Conservation (phyloP, 2,797 vertebrate species). For the Enteromius mattozi region DNA sequence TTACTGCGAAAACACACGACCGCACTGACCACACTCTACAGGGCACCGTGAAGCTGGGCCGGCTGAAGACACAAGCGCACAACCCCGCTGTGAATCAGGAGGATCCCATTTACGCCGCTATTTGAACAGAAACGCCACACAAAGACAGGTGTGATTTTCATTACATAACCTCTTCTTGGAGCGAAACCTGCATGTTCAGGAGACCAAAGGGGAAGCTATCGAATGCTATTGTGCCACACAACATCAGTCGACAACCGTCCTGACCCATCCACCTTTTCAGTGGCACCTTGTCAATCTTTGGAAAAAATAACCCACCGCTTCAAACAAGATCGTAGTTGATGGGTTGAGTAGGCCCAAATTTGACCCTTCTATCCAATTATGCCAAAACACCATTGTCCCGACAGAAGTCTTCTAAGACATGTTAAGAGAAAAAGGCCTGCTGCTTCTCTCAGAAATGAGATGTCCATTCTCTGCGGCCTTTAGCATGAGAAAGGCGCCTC, state of each 20-base stretch:
- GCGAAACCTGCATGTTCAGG: conserved; percentile 36
- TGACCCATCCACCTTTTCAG: conserved; percentile 53
- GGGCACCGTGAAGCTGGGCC: conserved; percentile 49
- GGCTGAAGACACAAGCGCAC: conserved; percentile 69
- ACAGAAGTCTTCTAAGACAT: conserved; percentile 70
- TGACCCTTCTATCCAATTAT: conserved; percentile 73
- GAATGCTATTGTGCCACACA: conserved; percentile 20
- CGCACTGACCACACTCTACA: conserved; percentile 72
- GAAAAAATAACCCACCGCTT: conserved; percentile 61
- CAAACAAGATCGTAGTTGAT: conserved; percentile 38
- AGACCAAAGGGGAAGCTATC: conserved; percentile 32
- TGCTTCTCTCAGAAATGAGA: conserved; percentile 73
- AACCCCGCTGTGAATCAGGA: conserved; percentile 68
- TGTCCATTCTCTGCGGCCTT: conserved; percentile 80
- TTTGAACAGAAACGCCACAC: conserved; percentile 68
- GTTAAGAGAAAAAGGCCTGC: conserved; percentile 72
- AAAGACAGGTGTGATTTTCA: conserved; percentile 69
- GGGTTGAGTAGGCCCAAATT: conserved; percentile 69
- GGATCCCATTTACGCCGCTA: conserved; percentile 68
- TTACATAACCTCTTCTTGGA: conserved; percentile 58
- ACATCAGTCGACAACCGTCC: conserved; percentile 37
- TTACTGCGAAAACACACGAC: conserved; percentile 79
- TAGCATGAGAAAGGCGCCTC: conserved; percentile 83
- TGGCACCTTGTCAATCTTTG: conserved; percentile 64
- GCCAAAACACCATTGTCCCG: conserved; percentile 70